Conservation (phyloP, 2,113 vertebrate species). For the Vidua macroura region DNA sequence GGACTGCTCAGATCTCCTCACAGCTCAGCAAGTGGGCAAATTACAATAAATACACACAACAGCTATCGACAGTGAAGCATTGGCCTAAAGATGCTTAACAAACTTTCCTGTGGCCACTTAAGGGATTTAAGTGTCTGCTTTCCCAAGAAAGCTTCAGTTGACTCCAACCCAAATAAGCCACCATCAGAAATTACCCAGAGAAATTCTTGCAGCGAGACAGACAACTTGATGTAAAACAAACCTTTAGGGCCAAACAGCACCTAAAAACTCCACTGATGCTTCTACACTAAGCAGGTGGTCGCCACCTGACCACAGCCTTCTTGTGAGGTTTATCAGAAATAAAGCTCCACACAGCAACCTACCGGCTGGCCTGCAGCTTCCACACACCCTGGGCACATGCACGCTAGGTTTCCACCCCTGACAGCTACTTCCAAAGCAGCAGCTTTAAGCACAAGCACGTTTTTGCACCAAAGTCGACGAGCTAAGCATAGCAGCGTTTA, state of each 20-base stretch:
- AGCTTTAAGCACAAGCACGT: not conserved
- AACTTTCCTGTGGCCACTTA: not conserved
- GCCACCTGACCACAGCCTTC: not conserved
- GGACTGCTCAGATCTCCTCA: not conserved
- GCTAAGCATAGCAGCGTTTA: not conserved
- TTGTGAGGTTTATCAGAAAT: not conserved
- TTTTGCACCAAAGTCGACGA: fast-evolving
- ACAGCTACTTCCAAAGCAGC: not conserved
- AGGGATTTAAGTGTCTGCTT: not conserved
- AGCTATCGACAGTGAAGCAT: not conserved
- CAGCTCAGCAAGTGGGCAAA: not conserved
- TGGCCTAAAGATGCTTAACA: not conserved
- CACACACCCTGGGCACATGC: not conserved
- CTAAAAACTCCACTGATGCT: not conserved
- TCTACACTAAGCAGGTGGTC: fast-evolving
- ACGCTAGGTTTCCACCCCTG: fast-evolving
- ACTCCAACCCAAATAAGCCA: not conserved
- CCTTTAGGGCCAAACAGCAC: not conserved
- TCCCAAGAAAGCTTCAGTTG: not conserved
- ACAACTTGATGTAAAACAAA: not conserved
- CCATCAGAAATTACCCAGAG: not conserved
- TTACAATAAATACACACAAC: not conserved
- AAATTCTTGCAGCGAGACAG: not conserved
- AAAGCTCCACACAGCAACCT: too few relatives aligned
- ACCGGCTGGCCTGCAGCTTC: too few relatives aligned